phyloP scores from a whole-genome alignment of 2,797 vertebrate genomes.

The Pangasius krempfi region DNA sequence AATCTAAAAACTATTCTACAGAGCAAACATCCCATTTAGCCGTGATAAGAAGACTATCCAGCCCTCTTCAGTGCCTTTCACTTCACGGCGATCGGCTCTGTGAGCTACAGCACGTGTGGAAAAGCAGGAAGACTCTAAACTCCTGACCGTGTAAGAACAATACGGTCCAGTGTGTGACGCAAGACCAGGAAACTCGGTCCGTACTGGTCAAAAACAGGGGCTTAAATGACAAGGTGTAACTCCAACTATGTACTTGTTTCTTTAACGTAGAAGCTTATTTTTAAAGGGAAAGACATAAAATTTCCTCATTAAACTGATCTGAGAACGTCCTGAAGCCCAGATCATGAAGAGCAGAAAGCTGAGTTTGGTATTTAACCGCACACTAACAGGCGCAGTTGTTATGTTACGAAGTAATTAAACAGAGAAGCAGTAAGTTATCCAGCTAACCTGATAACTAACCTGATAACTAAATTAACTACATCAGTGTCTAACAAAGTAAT shows the following conservation, averaged over 20 bases:
- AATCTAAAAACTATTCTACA: neutral
- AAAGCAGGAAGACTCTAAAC: too few species aligned
- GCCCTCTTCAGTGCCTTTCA: too few species aligned
- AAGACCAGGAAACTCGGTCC: too few species aligned
- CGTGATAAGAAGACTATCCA: too few species aligned
- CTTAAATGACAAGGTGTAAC: neutral
- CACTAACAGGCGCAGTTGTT: neutral
- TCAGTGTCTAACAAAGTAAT: neutral
- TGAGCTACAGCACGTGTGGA: too few species aligned
- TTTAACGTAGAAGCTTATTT: neutral
- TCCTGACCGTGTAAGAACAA: too few species aligned
- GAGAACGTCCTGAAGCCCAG: neutral
- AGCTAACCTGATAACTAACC: neutral
- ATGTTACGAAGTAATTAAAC: neutral
- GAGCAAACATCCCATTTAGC: too few species aligned
- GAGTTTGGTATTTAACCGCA: neutral
- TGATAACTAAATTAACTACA: neutral
- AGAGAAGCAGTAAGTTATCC: neutral
- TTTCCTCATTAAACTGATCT: neutral
- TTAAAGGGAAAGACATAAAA: neutral
- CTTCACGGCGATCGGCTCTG: too few species aligned
- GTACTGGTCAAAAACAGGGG: neutral
- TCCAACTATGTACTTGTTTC: neutral
- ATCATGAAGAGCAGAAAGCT: neutral
- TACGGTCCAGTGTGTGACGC: neutral